phyloP scores from a whole-genome alignment of 2,797 vertebrate genomes.

The Betta splendens region DNA sequence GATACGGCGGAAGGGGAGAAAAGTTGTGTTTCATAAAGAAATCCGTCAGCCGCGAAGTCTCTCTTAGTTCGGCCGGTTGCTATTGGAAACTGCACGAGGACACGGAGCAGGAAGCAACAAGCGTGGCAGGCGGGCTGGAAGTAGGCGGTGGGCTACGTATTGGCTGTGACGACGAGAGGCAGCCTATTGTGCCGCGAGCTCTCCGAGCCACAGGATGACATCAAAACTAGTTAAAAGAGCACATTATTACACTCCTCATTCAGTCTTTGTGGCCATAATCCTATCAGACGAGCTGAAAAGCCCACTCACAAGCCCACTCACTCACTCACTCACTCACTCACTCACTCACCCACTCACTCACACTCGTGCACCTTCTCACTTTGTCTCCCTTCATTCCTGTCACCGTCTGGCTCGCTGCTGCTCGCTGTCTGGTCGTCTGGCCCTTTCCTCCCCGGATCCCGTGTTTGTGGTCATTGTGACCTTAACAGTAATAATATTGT shows the following conservation, averaged over 20 bases:
- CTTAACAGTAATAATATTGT: constrained; percentile 73
- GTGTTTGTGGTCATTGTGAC: constrained; percentile 53
- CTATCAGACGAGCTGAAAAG: constrained; percentile 23
- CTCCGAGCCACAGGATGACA: constrained; percentile 56
- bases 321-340: neutral
- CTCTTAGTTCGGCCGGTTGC: constrained; percentile 74
- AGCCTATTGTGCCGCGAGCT: constrained; percentile 47
- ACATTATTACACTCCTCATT: constrained; percentile 23
- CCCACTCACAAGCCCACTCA: neutral
- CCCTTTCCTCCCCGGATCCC: constrained; percentile 35
- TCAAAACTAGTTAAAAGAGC: constrained; percentile 47
- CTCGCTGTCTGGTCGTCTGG: constrained; percentile 37
- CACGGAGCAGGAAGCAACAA: constrained; percentile 59
- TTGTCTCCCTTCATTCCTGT: constrained; percentile 31
- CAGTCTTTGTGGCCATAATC: constrained; percentile 29
- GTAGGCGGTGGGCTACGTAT: constrained; percentile 57
- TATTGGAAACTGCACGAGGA: constrained; percentile 76
- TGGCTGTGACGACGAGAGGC: constrained; percentile 60
- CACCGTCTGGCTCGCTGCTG: constrained; percentile 23
- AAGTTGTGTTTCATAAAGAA: constrained; percentile 72
- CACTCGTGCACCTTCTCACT: constrained; percentile 8
- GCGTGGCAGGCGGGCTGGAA: constrained; percentile 58
- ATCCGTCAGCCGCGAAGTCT: constrained; percentile 68
- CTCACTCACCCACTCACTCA: constrained; percentile 7
- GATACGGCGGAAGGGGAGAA: constrained; percentile 53